A percentile compares a stretch with the other conserved stretches of the same genome.
These are phyloP conservation scores for Myripristis jacobus DNA, from an alignment of 2,797 vertebrate genomes.

Conservation along the genomic window DNA sequence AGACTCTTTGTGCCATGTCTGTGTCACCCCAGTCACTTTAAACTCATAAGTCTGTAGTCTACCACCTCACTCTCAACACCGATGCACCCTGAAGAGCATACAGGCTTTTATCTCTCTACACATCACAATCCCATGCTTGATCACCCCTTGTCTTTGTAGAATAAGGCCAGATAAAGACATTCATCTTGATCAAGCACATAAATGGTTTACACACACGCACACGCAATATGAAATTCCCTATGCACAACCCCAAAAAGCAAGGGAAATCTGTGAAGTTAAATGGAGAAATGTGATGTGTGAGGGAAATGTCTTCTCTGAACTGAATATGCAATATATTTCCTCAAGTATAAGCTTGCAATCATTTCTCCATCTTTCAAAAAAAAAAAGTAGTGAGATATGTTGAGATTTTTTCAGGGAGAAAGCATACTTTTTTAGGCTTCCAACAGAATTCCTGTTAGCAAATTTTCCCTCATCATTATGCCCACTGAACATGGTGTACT, in stretches of 20 bases:
- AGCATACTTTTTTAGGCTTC: constrained; percentile 26
- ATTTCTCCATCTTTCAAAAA: neutral
- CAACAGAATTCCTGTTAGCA: constrained; percentile 34
- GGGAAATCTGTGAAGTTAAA: neutral
- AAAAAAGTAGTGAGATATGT: neutral
- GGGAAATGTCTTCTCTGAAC: constrained; percentile 4
- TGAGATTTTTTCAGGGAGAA: constrained; percentile 9
- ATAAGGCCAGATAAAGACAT: constrained; percentile 49
- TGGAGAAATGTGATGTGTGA: neutral
- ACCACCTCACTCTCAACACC: constrained; percentile 13
- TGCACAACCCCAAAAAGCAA: neutral
- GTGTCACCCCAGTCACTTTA: constrained; percentile 31
- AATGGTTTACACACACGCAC: constrained; percentile 35
- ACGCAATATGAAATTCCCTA: neutral
- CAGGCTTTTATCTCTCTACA: constrained; percentile 49
- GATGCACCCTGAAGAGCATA: constrained; percentile 21
- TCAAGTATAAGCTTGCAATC: constrained; percentile 1
- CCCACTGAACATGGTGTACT: constrained; percentile 27
- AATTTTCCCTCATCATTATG: constrained; percentile 22
- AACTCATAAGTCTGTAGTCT: constrained; percentile 18
- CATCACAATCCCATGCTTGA: constrained; percentile 48
- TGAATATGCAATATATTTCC: constrained; percentile 10
- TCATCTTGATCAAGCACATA: constrained; percentile 58
- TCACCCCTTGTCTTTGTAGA: constrained; percentile 59
- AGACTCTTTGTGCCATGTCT: constrained; percentile 24